phyloP scores from a whole-genome alignment of 2,888 invertebrate species.

The Phrixothrix hirtus region DNA sequence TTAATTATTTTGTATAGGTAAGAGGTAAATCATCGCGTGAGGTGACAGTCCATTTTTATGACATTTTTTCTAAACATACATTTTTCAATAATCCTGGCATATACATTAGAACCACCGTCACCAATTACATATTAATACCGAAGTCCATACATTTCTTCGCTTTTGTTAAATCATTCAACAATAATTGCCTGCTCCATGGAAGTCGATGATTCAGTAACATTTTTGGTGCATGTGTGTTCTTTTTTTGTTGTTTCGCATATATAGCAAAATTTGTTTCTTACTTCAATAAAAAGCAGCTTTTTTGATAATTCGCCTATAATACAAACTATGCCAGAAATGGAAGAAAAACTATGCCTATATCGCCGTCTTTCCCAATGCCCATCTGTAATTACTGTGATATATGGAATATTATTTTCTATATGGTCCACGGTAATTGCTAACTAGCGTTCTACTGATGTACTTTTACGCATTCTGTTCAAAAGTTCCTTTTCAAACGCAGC shows the following conservation, averaged over 20 bases:
- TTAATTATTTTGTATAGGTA: neutral
- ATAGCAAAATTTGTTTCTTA: neutral
- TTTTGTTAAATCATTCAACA: neutral
- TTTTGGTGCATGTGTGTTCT: neutral
- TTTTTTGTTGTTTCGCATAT: neutral
- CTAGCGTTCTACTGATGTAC: neutral
- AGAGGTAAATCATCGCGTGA: neutral
- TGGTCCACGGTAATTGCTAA: neutral
- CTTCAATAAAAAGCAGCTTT: neutral
- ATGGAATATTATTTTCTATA: neutral
- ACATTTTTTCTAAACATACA: neutral
- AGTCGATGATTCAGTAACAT: neutral
- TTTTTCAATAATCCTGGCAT: neutral
- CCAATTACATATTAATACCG: neutral
- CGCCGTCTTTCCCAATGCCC: neutral
- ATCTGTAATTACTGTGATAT: neutral
- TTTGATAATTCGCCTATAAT: neutral
- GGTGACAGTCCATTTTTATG: neutral
- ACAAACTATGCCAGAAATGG: neutral
- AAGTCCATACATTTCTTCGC: neutral
- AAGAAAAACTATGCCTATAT: neutral
- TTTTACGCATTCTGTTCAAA: neutral
- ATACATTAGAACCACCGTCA: neutral
- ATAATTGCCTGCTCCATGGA: neutral
- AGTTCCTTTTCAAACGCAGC: neutral